Conservation (phyloP, 2,797 vertebrate species). For the Aeoliscus strigatus region DNA sequence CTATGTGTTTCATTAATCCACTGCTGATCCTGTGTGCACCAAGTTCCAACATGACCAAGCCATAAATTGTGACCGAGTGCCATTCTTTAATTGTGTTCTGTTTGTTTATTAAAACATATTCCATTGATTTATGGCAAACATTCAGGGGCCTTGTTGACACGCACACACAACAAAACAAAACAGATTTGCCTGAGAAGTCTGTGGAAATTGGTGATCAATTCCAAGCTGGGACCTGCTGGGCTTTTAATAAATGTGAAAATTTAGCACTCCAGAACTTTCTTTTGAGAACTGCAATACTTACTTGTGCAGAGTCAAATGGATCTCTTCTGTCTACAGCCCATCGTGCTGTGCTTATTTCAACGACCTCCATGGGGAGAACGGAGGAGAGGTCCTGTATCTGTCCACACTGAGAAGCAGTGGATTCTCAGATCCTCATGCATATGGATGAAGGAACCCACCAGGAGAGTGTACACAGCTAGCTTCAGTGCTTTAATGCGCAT, state of each 20-base stretch:
- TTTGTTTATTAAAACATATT: conserved; percentile 26
- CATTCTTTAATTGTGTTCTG: conserved; percentile 20
- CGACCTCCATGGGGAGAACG: conserved; percentile 40
- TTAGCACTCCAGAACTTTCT: not conserved
- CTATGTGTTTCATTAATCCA: conserved; percentile 13
- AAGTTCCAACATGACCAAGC: conserved; percentile 6
- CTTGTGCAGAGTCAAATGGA: not conserved
- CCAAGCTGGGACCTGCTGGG: conserved; percentile 4
- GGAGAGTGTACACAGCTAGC: conserved; percentile 53
- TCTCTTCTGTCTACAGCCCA: conserved; percentile 37
- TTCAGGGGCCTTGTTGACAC: conserved; percentile 26
- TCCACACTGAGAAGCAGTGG: conserved; percentile 58
- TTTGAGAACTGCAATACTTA: not conserved
- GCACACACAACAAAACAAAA: conserved; percentile 21
- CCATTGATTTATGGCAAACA: conserved; percentile 29
- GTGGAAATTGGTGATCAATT: conserved; percentile 21
- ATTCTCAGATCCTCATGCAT: conserved; percentile 60
- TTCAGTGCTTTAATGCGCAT: conserved; percentile 67
- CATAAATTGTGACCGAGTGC: conserved; percentile 19
- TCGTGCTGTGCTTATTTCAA: conserved; percentile 57
- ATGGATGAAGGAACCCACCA: conserved; percentile 61
- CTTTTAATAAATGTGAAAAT: conserved; percentile 9
- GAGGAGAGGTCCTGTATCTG: conserved; percentile 22
- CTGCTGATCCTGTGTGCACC: conserved; percentile 1
- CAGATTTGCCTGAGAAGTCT: conserved; percentile 12